Conservation (phyloP, 2,888 invertebrate genomes). For the Phalera bucephala region DNA sequence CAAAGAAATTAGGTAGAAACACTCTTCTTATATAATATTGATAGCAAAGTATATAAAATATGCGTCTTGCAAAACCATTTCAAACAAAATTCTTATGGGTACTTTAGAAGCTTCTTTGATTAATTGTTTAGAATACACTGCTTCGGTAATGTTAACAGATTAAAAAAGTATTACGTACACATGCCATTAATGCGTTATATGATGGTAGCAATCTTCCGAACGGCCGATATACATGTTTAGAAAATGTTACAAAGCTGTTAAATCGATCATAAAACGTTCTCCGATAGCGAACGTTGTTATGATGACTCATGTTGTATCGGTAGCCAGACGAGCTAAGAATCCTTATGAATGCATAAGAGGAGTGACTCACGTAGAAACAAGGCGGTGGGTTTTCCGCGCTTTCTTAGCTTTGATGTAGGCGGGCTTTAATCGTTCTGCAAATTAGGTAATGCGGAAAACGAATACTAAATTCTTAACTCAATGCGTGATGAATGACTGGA, state of each 20-base stretch:
- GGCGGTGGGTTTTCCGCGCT: constrained; percentile 37
- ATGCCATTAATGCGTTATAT: constrained; percentile 6
- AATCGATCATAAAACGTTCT: constrained; percentile 8
- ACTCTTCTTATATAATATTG: too few species aligned
- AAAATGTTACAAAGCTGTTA: constrained; percentile 7
- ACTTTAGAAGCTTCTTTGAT: too few species aligned
- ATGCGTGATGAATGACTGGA: neutral
- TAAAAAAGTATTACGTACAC: constrained; percentile 1
- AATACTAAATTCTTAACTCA: neutral
- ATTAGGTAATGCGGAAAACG: constrained; percentile 3
- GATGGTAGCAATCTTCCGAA: neutral
- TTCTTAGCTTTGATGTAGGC: constrained; percentile 29
- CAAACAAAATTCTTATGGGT: too few species aligned
- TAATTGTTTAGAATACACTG: neutral
- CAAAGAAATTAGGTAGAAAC: too few species aligned
- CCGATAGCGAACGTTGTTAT: constrained; percentile 11
- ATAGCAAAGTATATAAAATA: too few species aligned
- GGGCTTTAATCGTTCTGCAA: constrained; percentile 14
- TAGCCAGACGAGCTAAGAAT: constrained; percentile 26
- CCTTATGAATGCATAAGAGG: constrained; percentile 35
- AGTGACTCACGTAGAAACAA: constrained; percentile 32
- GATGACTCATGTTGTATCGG: constrained; percentile 27
- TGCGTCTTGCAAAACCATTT: too few species aligned
- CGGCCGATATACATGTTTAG: neutral
- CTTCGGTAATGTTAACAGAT: neutral